phyloP scores from a whole-genome alignment of 2,113 vertebrate genomes.

The Abramis brama region DNA sequence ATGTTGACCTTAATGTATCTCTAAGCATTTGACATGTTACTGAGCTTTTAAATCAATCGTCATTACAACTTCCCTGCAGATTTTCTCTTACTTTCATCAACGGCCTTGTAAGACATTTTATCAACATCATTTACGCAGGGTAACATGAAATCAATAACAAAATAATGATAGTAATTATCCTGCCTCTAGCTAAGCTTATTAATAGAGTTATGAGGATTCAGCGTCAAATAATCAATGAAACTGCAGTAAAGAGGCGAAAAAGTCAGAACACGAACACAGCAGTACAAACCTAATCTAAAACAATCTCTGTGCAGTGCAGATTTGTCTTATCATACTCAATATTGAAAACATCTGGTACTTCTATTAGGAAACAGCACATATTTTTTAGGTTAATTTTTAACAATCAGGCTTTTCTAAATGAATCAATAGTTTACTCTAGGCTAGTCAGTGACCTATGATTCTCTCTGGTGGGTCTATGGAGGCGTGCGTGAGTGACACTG shows the following conservation, averaged over 20 bases:
- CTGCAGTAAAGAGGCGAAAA: neutral
- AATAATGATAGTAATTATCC: conserved; percentile 9
- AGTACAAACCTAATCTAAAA: neutral
- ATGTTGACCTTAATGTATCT: conserved; percentile 14
- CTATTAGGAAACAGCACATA: conserved; percentile 62
- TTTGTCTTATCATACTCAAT: conserved; percentile 15
- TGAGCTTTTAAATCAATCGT: conserved; percentile 39
- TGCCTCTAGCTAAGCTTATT: neutral
- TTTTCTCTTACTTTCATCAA: neutral
- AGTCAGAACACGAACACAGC: conserved; percentile 8
- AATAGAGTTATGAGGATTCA: neutral
- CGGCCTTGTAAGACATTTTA: neutral
- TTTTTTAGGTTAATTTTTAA: conserved; percentile 74
- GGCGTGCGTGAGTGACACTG: neutral
- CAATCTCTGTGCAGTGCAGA: neutral
- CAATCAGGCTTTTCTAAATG: conserved; percentile 74
- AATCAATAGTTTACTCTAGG: conserved; percentile 64
- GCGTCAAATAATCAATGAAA: neutral
- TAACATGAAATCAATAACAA: conserved; percentile 18
- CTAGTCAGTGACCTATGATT: conserved; percentile 23
- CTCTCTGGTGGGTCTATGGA: conserved; percentile 15
- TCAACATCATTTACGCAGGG: conserved; percentile 4
- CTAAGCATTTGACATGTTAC: conserved; percentile 23
- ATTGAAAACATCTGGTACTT: conserved; percentile 48
- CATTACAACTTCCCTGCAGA: conserved; percentile 1